Evolutionary conservation across 2,797 vertebrate species (phyloP), one percentile per base, ranked within the genome.

Genomic region (Pangasius sanitwongsei): DNA sequence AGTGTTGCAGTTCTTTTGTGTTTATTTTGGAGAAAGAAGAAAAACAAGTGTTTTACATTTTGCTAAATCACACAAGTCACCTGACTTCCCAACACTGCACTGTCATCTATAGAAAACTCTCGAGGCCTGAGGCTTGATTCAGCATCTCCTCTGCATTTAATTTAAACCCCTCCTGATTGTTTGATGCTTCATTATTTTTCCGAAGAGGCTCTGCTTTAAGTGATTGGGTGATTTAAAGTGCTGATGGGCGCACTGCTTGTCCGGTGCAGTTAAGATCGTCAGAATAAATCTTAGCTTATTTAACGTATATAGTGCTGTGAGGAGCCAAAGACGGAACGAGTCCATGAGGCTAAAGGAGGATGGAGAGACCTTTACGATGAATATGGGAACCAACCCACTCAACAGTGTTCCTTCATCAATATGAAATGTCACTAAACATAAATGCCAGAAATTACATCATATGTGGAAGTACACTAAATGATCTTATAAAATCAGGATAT

Each of bases 181-280:
- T 88, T 95, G 94, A 96, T 95, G 94, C 93, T 95, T 96, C 94
- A 95, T 96, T 95, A 95, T 95, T 94, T 93, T 57, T 94, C 83
- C 77, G 91, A 87, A 94, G 94, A 91, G 92, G 92, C 86, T 92
- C 31, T 2, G 92, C 93, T 96, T 96, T 96, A 97, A 97, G 95
- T 96, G 95, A 96, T 96, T 96, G 95, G 95, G 92, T 78, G 74
- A 95, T 95, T 94, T 92, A 96, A 96, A 97, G 92, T 96, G 96
- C 96, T 97, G 96, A 97, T 95, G 94, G 91, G 94, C 93, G 95
- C 95, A 95, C 92, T 89, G 92, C 93, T 91, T 92, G 94, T 95
- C 95, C 94, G 94, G 96, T 95, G 95, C 94, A 92, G 95, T 95
- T 96, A 96, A 96, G 94, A 90, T 93, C 92, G 91, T 92, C 92